Evolutionary conservation across 2,888 invertebrate species (phyloP), one percentile per base, ranked within the genome.

Genomic region (Falcaria lacertinaria): DNA sequence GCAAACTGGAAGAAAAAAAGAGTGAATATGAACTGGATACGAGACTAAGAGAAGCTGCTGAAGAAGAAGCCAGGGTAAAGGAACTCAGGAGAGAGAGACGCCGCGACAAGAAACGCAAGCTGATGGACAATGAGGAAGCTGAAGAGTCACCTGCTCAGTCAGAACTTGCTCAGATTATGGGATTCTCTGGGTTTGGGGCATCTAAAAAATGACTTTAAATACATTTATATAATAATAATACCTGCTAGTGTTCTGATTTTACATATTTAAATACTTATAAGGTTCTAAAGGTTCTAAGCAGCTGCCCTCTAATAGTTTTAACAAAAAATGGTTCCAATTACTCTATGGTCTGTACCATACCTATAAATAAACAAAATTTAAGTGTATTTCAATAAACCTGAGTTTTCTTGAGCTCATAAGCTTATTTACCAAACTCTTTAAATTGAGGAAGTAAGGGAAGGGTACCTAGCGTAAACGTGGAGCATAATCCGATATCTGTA

Each of bases 11-110:
- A 79, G 98, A 99, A 68, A 97, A 97, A 78, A 96, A 96, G 74
- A 96, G 96, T 68, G 98, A 99, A 72, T 98, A 98, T 78, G 97
- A 98, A 80, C 91, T 99, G 66, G 96, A 97, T 51, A 94, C 96
- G 46, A 85, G 97, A 65, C 91, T 99, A 50, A 94, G 95, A 60
- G 98, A 99, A 80, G 92, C 98, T 4, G 96, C 96, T 53, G 98
- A 98, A 85, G 98, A 99, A 87, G 98, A 99, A 74, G 97, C 98
- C 46, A 95, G 97, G 60, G 92, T 97, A 48, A 97, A 96, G 65
- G 97, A 97, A 65, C 95, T 96, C 57, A 90, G 95, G 39, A 92
- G 95, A 58, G 98, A 98, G 69, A 95, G 95, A 65, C 91, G 95
- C 53, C 95, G 96, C 73, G 97, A 98, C 65, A 94, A 95, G 54